Conservation (phyloP, 2,797 vertebrate genomes). For the Anguilla obscura region DNA sequence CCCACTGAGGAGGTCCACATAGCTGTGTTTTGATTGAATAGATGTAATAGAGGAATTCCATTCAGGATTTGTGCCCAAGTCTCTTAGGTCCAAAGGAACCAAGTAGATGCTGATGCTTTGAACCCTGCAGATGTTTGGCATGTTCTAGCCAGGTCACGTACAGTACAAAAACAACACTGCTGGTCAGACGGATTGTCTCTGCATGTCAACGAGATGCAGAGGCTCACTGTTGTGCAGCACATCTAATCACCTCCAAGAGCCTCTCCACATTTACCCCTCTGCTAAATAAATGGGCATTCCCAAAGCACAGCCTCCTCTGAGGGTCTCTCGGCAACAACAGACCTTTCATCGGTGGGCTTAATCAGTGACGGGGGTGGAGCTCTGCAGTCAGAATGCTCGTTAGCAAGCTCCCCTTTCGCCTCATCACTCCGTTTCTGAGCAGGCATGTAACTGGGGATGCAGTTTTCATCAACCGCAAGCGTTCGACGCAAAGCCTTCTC, state of each 20-base stretch:
- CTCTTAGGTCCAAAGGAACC: neutral
- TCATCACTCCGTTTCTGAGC: neutral
- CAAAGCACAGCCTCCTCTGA: neutral
- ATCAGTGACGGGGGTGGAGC: conserved; percentile 1
- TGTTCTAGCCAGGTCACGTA: neutral
- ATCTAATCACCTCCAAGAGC: conserved; percentile 14
- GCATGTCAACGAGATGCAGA: neutral
- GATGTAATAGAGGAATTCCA: neutral
- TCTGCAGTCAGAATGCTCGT: neutral
- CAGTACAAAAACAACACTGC: neutral
- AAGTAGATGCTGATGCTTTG: neutral
- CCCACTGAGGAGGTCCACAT: neutral
- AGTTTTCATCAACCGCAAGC: neutral
- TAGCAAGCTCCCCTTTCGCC: neutral
- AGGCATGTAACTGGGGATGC: neutral
- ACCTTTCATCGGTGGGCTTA: neutral
- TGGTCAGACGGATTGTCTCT: neutral
- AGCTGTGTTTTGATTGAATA: neutral
- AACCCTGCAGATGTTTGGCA: neutral
- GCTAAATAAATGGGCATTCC: conserved; percentile 12
- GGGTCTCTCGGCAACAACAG: neutral
- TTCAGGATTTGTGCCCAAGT: neutral
- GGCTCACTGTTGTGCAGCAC: neutral
- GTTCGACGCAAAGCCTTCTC: neutral
- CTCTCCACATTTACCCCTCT: conserved; percentile 14